These are phyloP conservation scores for Theonella swinhoei DNA, from an alignment of 37 sponge, comb jelly and placozoan genomes.

Conservation along the genomic window DNA sequence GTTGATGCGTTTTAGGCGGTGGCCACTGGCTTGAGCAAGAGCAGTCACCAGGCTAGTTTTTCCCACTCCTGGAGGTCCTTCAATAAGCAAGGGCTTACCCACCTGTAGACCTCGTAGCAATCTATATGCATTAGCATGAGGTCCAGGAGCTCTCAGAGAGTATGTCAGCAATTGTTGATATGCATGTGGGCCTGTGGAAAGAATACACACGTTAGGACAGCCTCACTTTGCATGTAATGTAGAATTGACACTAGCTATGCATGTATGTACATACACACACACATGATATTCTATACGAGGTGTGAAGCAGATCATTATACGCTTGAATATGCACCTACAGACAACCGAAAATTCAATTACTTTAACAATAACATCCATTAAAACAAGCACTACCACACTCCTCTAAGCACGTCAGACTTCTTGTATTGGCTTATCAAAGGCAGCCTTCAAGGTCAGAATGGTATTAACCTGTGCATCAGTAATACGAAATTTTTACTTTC, in stretches of 20 bases:
- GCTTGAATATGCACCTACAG: no score
- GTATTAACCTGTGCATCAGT: no score
- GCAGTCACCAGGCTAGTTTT: conserved; percentile 94
- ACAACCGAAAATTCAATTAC: no score
- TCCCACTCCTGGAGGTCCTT: conserved; percentile 97
- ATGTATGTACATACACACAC: conserved; percentile 1
- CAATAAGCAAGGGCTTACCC: conserved; percentile 86
- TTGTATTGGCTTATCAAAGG: no score
- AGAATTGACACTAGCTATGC: not conserved
- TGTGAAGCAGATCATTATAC: no score
- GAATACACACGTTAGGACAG: not conserved
- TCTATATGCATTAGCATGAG: conserved; percentile 69
- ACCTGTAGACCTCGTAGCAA: conserved; percentile 90
- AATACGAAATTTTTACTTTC: no score
- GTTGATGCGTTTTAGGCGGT: conserved; percentile 84
- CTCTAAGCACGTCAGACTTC: no score
- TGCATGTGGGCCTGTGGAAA: not conserved
- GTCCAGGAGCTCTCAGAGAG: conserved; percentile 68
- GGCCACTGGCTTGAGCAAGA: conserved; percentile 81
- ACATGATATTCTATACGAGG: no score
- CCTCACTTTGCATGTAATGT: not conserved
- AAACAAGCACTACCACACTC: no score
- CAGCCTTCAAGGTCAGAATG: no score
- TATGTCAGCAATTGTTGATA: conserved; percentile 6
- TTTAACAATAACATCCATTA: no score